Evolutionary conservation across 2,797 vertebrate genomes (phyloP).

Genomic region (Halcyon leucocephala): DNA sequence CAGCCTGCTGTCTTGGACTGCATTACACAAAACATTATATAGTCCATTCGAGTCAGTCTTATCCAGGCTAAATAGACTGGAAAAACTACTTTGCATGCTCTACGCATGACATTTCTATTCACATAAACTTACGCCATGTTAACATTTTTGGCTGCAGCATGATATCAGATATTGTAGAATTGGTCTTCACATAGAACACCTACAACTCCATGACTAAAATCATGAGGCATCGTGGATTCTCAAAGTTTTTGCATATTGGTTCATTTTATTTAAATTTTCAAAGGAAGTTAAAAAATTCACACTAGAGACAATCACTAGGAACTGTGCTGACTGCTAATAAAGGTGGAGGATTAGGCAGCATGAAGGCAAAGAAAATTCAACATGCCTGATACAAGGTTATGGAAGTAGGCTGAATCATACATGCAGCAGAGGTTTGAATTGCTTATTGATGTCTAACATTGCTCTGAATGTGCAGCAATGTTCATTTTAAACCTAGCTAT

Average conservation of each 20-base stretch:
- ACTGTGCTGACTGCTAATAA: not conserved
- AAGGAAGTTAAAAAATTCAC: not conserved
- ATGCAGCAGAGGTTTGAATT: not conserved
- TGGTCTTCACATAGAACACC: not conserved
- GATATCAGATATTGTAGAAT: not conserved
- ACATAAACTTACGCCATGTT: not conserved
- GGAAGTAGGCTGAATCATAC: not conserved
- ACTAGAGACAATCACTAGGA: not conserved
- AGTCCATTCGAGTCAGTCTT: not conserved
- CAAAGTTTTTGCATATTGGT: not conserved
- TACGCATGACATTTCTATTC: not conserved
- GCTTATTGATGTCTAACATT: not conserved
- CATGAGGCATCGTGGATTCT: not conserved
- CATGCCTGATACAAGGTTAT: not conserved
- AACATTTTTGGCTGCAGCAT: not conserved
- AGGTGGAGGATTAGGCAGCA: not conserved
- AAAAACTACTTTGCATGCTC: not conserved
- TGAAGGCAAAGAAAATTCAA: not conserved
- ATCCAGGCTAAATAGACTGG: not conserved
- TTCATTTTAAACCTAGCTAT: not conserved
- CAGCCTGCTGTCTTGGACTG: not conserved
- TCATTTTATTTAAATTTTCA: constrained; percentile 13
- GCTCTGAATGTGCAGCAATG: not conserved
- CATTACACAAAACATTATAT: not conserved
- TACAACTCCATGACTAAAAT: not conserved